phyloP scores from a whole-genome alignment of 2,888 invertebrate species.

The Osedax frankpressi region DNA sequence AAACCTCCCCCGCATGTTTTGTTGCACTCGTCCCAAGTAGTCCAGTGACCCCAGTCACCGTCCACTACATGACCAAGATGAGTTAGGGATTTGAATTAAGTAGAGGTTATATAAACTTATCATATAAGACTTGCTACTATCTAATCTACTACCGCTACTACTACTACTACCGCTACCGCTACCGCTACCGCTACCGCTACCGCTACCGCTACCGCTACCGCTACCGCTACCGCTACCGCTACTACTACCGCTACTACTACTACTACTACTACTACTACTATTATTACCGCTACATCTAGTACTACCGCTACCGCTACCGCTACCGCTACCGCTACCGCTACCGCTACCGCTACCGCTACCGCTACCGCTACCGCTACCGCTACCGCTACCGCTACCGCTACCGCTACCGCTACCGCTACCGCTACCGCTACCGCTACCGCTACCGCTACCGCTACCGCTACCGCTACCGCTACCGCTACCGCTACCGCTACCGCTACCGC shows the following conservation, averaged over 20 bases:
- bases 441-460: not conserved
- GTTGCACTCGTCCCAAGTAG: constrained; percentile 3
- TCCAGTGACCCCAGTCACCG: constrained; percentile 7
- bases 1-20: constrained; percentile 29
- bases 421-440: not conserved
- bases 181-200: too few species aligned
- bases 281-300: too few species aligned
- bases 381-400: not conserved
- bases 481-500: not conserved
- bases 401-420: not conserved
- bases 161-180: too few species aligned
- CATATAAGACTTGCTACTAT: too few species aligned
- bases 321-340: not conserved
- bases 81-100: too few species aligned
- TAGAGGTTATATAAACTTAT: too few species aligned
- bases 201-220: too few species aligned
- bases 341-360: not conserved
- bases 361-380: not conserved
- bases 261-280: too few species aligned
- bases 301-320: not conserved
- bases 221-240: too few species aligned
- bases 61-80: too few species aligned
- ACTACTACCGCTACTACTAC: too few species aligned
- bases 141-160: too few species aligned
- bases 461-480: not conserved